Evolutionary conservation across 1,140 invertebrate genomes (phyloP).

Genomic region (Helicoverpa zea): DNA sequence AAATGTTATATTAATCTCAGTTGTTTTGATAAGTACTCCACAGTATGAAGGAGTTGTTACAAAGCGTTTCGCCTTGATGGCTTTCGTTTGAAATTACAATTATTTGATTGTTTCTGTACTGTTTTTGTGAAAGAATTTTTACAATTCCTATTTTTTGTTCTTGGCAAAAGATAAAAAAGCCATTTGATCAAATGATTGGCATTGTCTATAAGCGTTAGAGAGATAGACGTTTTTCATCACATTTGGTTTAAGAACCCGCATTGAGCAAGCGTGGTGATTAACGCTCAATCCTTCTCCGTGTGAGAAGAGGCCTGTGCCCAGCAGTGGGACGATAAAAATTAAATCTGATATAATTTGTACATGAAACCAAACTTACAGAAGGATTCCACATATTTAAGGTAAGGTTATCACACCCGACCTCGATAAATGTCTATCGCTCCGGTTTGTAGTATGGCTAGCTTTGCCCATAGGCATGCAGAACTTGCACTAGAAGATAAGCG

Average conservation of each 20-base stretch:
- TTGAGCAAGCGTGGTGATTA: too few species aligned
- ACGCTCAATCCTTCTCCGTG: too few species aligned
- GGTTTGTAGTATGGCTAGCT: background rate
- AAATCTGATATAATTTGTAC: too few species aligned
- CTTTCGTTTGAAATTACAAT: background rate
- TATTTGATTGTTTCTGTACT: constrained; percentile 27
- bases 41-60: constrained; percentile 13
- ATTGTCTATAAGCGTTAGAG: too few species aligned
- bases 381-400: background rate
- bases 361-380: background rate
- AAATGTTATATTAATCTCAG: constrained; percentile 28
- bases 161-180: too few species aligned
- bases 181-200: too few species aligned
- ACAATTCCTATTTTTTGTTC: background rate
- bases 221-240: too few species aligned
- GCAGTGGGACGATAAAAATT: too few species aligned
- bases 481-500: constrained; percentile 22
- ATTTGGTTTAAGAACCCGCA: too few species aligned
- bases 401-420: too few species aligned
- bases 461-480: constrained; percentile 15
- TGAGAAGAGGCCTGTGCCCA: too few species aligned
- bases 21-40: constrained; percentile 32
- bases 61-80: constrained; percentile 29
- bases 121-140: background rate
- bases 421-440: too few species aligned